phyloP scores from a whole-genome alignment of 2,797 vertebrate species.

The Eulemur coronatus region DNA sequence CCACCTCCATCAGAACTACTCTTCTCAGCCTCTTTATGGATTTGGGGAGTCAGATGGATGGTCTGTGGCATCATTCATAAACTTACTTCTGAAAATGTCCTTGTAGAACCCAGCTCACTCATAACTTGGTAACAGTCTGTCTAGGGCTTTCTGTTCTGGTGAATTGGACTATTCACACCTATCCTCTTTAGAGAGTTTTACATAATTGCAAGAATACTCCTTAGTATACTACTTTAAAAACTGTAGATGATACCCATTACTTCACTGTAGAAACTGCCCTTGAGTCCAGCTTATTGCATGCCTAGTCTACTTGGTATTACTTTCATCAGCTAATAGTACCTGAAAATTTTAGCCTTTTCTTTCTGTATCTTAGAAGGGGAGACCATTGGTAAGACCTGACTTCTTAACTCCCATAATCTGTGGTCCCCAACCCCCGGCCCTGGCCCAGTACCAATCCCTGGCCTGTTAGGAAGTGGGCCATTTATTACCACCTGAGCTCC shows the following conservation, averaged over 20 bases:
- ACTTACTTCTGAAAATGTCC: neutral
- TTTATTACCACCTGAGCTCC: too few relatives aligned
- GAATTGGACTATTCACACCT: neutral
- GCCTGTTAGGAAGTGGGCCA: too few relatives aligned
- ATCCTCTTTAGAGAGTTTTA: neutral
- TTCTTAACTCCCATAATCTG: neutral
- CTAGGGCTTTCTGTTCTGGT: neutral
- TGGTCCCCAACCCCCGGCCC: too few relatives aligned
- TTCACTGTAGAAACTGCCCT: neutral
- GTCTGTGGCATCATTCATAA: neutral
- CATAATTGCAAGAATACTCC: neutral
- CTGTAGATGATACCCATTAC: neutral
- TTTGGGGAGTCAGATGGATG: neutral
- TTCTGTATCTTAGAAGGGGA: neutral
- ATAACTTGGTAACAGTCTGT: neutral
- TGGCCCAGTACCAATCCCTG: too few relatives aligned
- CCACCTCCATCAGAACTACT: neutral
- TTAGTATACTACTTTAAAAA: neutral
- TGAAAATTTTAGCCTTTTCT: constrained; percentile 32
- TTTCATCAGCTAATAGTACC: neutral
- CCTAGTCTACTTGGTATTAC: neutral
- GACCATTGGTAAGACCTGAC: neutral
- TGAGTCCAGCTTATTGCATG: neutral
- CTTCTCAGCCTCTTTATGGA: neutral
- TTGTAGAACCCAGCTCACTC: neutral